Percentiles rank a stretch among this genome's conserved stretches.
phyloP scores from a whole-genome alignment of 2,113 vertebrate species.

The Oryzias javanicus region DNA sequence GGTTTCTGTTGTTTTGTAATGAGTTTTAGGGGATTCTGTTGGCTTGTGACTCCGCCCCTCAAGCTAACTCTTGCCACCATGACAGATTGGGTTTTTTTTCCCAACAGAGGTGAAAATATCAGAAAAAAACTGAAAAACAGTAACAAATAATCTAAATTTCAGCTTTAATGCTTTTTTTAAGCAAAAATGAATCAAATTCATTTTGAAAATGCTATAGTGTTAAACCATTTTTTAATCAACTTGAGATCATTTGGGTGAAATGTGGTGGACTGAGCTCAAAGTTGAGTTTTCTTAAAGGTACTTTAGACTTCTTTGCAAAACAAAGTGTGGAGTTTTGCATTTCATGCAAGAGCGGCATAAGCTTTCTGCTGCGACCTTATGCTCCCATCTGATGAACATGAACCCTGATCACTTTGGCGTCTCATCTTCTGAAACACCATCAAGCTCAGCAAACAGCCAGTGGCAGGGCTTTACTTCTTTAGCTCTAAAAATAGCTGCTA shows the following conservation, averaged over 20 bases:
- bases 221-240: too few species aligned
- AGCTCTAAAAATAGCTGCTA: slow-evolving; percentile 59
- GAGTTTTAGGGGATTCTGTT: background rate
- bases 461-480: slow-evolving; percentile 37
- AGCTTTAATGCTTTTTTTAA: background rate
- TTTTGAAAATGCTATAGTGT: too few species aligned
- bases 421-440: slow-evolving; percentile 9
- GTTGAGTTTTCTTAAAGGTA: too few species aligned
- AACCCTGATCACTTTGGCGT: slow-evolving; percentile 6
- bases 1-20: background rate
- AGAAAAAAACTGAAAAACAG: background rate
- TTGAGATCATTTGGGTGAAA: too few species aligned
- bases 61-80: background rate
- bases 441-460: slow-evolving; percentile 5
- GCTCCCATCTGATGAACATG: background rate
- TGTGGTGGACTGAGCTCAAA: too few species aligned
- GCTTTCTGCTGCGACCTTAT: too few species aligned
- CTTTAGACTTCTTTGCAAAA: too few species aligned
- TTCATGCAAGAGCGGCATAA: too few species aligned
- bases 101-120: background rate
- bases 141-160: background rate
- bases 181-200: too few species aligned
- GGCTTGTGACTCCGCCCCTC: background rate
- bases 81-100: slow-evolving; percentile 4
- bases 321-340: too few species aligned